phyloP scores from a whole-genome alignment of 2,797 vertebrate species.

The Acrocephalus scirpaceus region DNA sequence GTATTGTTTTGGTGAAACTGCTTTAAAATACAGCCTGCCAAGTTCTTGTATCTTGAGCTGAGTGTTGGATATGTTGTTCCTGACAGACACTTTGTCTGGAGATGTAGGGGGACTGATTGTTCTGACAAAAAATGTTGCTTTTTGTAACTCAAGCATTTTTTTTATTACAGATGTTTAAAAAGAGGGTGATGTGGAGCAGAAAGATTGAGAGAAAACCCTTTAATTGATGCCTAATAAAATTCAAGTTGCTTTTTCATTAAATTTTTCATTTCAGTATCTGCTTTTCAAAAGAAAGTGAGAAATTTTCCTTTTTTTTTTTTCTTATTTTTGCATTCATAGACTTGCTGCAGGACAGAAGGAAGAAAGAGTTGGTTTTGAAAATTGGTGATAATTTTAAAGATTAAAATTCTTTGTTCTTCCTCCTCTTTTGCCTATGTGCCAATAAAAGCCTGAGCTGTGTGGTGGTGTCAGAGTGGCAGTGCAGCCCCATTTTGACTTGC shows the following conservation, averaged over 20 bases:
- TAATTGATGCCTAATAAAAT: not conserved
- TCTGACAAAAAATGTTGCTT: not conserved
- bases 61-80: not conserved
- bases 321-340: not conserved
- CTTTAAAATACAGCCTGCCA: constrained; percentile 13
- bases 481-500: not conserved
- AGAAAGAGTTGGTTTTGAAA: not conserved
- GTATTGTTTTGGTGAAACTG: constrained; percentile 34
- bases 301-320: not conserved
- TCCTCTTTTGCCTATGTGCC: not conserved
- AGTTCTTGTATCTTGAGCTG: not conserved
- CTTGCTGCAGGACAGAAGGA: not conserved
- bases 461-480: not conserved
- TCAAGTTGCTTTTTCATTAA: not conserved
- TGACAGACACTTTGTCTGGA: not conserved
- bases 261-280: not conserved
- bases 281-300: not conserved
- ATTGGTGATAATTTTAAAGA: not conserved
- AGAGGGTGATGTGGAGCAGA: not conserved
- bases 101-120: not conserved
- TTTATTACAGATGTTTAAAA: not conserved
- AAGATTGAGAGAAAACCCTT: not conserved
- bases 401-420: not conserved
- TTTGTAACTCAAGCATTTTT: not conserved
- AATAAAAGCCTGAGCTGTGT: rapidly evolving